Evolutionary conservation across 2,113 vertebrate genomes (phyloP), one percentile per base, ranked within the genome.

Genomic region (Arothron firmamentum): DNA sequence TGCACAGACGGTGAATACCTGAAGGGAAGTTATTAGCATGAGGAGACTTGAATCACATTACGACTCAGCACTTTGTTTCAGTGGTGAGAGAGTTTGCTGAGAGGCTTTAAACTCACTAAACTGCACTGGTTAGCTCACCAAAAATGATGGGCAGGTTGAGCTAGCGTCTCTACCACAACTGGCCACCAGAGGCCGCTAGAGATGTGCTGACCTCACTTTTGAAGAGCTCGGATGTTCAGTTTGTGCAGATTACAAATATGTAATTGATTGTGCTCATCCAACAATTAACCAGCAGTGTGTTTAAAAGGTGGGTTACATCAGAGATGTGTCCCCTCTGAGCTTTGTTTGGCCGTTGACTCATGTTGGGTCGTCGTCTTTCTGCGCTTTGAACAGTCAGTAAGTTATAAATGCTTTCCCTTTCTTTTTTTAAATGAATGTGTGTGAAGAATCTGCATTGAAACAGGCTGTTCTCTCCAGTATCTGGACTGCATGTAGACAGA

Each of bases 391-490:
- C 50, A 55, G 55, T 52, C 73, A 19, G 52, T 59, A 43, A 53
- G 19, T 56, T 20, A 62, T 56, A 72, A 72, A 77, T 46, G n/a
- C 50, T 25, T 28, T 49, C 57, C 72, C 19, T 70, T 56, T 23
- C 70, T 18, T 70, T 7, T 28, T 67, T 82, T 68, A 25, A 70
- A 46, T 81, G 61, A 80, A 70, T 68, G 1, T 60, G 1, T 60
- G 66, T 81, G 65, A 79, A 73, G 86, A 75, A 73, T 64, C 19
- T 74, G 71, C 58, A 71, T 23, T 67, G 78, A 81, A 72, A 81
- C 84, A 52, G 56, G 53, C 70, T 88, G 87, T 86, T 78, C 86
- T 78, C 89, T 92, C 92, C 90, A 92, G 93, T 87, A 91, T 93
- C 92, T 93, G 93, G 93, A 92, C 80, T 67, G 25, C 74, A 55